Base-by-base conservation (phyloP, 2,113 vertebrate species). In the Scomber scombrus region DNA sequence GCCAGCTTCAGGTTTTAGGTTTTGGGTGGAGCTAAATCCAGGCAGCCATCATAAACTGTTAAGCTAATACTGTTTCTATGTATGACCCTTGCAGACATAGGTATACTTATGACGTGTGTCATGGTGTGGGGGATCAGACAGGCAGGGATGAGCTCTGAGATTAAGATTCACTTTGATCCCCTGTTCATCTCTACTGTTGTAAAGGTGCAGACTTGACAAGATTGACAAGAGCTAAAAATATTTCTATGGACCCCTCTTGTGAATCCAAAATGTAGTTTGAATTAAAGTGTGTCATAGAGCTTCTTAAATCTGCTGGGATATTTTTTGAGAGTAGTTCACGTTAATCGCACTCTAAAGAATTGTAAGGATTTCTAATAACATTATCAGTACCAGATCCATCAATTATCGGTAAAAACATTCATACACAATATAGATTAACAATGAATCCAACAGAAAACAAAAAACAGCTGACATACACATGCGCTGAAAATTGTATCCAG, bases 101-200 rank as follows among this genome's bases (percentile, higher is more conserved):
- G 6, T 18, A 23, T 49, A 50, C 77, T 85, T 88, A 85, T 89
- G 87, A 90, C 73, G 81, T 88, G 61, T 58, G 80, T 79, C 49
- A 14, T 16, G 2, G 61, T 64, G 58, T 40, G 18, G 63, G 29
- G 67, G 81, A 76, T 82, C 73, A 87, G 80, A 85, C 85, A 13
- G 55, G 16, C 11, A 13, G 47, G 16, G 75, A 71, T 71, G 46
- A 85, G 58, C 68, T 66, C 60, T 19, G 55, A 43, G 34, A 81
- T 79, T 10, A 65, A 65, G 73, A 71, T 57, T 74, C 46, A 45
- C 45, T 84, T 49, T 77, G 64, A 81, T 74, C 71, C 18, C 19
- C 26, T 54, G 47, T 58, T 67, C 19, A 74, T 80, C 73, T 74
- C 26, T 29, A 26, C 71, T 85, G 31, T 78, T 79, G 46, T 29